Evolutionary conservation across 2,888 invertebrate species (phyloP), one percentile per base, ranked within the genome.

Genomic region (Ceratothoa steindachneri): DNA sequence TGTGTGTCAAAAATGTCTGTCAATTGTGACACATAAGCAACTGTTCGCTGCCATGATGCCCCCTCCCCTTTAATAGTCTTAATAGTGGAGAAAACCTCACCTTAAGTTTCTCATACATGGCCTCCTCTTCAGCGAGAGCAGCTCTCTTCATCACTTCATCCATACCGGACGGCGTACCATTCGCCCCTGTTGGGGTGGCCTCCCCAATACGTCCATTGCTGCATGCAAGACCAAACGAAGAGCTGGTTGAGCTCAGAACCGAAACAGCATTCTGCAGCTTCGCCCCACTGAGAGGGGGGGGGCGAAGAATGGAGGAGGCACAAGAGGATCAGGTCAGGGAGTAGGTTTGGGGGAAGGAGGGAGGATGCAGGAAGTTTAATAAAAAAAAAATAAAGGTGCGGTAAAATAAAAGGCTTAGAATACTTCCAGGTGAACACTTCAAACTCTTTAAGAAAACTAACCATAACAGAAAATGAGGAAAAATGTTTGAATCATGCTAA

Each of bases 31-130:
- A n/a, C n/a, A n/a, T n/a, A n/a, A n/a, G n/a, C n/a, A n/a, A n/a
- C n/a, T n/a, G n/a, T n/a, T n/a, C n/a, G n/a, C n/a, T n/a, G n/a
- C n/a, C n/a, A n/a, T n/a, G n/a, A n/a, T n/a, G n/a, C n/a, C n/a
- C n/a, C n/a, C n/a, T n/a, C n/a, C n/a, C n/a, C n/a, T n/a, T n/a
- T n/a, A n/a, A n/a, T n/a, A n/a, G n/a, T n/a, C n/a, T n/a, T n/a
- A n/a, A n/a, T n/a, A n/a, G n/a, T n/a, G n/a, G n/a, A n/a, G n/a
- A n/a, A n/a, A n/a, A n/a, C n/a, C 73, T 76, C 80, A 94, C 97
- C 90, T 96, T 97, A 85, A 95, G 93, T 85, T 94, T 93, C 85
- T 93, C 95, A 89, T 98, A 91, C 72, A 93, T 93, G 29, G 95
- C 95, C 84, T 97, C 96, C 84, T 99, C 98, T 84, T 98, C 97